These are phyloP conservation scores for Aspidiotus destructor DNA, from an alignment of 2,888 invertebrate species.

Conservation along the genomic window DNA sequence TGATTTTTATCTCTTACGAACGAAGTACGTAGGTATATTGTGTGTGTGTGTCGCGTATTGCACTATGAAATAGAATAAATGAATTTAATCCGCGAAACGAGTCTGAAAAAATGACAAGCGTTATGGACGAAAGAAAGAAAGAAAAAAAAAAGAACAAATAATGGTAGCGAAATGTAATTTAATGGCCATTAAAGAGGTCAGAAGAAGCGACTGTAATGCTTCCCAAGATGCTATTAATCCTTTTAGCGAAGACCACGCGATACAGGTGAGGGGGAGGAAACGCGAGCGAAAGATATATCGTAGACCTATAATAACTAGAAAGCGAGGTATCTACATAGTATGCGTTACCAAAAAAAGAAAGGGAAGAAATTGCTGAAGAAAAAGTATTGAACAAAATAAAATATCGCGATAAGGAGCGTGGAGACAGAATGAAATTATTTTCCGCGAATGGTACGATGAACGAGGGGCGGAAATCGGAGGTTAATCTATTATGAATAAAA, in stretches of 20 bases:
- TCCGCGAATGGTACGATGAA: background rate
- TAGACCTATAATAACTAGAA: too few relatives aligned
- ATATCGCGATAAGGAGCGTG: background rate
- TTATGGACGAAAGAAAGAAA: constrained; percentile 1
- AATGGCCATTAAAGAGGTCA: constrained; percentile 30
- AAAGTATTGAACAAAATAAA: background rate
- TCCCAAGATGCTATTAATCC: constrained; percentile 29
- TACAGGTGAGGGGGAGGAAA: too few relatives aligned
- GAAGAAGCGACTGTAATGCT: constrained; percentile 29
- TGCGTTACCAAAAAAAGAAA: background rate
- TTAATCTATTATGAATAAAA: constrained; percentile 1
- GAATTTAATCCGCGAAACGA: background rate
- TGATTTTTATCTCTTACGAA: too few relatives aligned
- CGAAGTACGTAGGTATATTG: too few relatives aligned
- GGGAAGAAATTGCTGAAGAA: background rate
- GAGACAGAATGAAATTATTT: too few relatives aligned
- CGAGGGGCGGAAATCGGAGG: background rate
- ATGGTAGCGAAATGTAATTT: constrained; percentile 27
- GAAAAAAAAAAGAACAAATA: background rate
- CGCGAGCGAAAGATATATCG: too few relatives aligned
- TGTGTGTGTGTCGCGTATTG: too few relatives aligned
- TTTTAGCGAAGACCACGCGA: constrained; percentile 7
- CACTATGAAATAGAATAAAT: background rate
- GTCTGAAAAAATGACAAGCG: constrained; percentile 1
- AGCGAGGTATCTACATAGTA: too few relatives aligned